Conservation (phyloP, 2,797 vertebrate genomes). For the Knipowitschia caucasica region DNA sequence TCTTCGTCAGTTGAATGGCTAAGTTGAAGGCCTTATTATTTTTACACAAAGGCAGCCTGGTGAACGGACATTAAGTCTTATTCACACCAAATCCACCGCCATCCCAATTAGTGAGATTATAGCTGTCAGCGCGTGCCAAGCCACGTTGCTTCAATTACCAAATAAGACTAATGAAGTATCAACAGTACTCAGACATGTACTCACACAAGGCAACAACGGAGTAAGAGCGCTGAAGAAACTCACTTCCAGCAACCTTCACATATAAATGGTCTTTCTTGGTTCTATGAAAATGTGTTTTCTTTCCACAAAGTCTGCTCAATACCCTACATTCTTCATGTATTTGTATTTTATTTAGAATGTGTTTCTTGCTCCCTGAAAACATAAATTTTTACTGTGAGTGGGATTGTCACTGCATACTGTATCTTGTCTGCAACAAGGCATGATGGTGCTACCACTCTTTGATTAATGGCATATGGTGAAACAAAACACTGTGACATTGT, state of each 20-base stretch:
- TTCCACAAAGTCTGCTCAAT: no score
- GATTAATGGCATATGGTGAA: no score
- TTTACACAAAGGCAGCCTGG: constrained; percentile 51
- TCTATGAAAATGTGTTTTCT: background rate
- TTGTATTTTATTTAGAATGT: no score
- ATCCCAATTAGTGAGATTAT: constrained; percentile 69
- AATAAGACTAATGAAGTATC: constrained; percentile 58
- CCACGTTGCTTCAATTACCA: constrained; percentile 48
- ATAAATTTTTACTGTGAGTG: no score
- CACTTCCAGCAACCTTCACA: background rate
- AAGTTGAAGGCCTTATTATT: constrained; percentile 68
- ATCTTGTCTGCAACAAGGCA: no score
- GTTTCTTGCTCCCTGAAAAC: no score
- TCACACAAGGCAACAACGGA: constrained; percentile 14
- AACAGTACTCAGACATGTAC: constrained; percentile 30
- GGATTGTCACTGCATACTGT: no score
- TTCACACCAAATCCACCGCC: constrained; percentile 61
- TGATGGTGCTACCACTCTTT: no score
- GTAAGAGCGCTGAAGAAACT: background rate
- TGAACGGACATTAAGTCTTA: constrained; percentile 60
- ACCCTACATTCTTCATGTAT: no score
- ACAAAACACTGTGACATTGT: no score
- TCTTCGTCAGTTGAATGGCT: constrained; percentile 56
- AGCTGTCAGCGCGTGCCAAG: constrained; percentile 47
- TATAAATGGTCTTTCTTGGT: background rate